Percentiles rank a stretch among this genome's conserved stretches.
Conservation (phyloP, 2,888 invertebrate species). For the Dryocosmus kuriphilus region DNA sequence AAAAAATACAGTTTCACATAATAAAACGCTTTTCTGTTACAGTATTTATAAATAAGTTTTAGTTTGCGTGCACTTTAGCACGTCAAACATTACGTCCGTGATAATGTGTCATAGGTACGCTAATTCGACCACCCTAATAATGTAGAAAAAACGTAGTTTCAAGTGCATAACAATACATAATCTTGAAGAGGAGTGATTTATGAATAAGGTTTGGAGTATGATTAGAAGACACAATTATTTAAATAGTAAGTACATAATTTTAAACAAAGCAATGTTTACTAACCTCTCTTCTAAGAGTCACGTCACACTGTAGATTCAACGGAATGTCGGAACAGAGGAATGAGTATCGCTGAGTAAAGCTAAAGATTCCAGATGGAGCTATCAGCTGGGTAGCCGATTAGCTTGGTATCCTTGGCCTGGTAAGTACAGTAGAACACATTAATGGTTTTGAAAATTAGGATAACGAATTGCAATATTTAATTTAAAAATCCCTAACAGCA, state of each 20-base stretch:
- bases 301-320: background rate
- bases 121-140: slow-evolving; percentile 22
- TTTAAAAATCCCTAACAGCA: too few relatives aligned
- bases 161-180: background rate
- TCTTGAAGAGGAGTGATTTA: background rate
- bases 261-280: background rate
- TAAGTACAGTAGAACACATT: too few relatives aligned
- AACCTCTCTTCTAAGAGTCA: slow-evolving; percentile 9
- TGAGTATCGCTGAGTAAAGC: too few relatives aligned
- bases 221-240: background rate
- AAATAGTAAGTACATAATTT: background rate
- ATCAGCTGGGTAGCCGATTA: background rate
- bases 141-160: background rate
- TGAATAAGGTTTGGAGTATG: too few relatives aligned
- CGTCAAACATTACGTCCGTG: slow-evolving; percentile 1
- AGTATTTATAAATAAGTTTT: background rate
- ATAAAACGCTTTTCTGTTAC: background rate
- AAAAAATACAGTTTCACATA: background rate
- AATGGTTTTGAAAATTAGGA: too few relatives aligned
- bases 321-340: too few relatives aligned
- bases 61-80: too few relatives aligned
- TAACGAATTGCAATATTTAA: too few relatives aligned
- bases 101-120: background rate
- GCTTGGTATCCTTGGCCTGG: too few relatives aligned
- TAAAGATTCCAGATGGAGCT: slow-evolving; percentile 7